Evolutionary conservation across 2,797 vertebrate species (phyloP).

Genomic region (Bovichtus diacanthus): DNA sequence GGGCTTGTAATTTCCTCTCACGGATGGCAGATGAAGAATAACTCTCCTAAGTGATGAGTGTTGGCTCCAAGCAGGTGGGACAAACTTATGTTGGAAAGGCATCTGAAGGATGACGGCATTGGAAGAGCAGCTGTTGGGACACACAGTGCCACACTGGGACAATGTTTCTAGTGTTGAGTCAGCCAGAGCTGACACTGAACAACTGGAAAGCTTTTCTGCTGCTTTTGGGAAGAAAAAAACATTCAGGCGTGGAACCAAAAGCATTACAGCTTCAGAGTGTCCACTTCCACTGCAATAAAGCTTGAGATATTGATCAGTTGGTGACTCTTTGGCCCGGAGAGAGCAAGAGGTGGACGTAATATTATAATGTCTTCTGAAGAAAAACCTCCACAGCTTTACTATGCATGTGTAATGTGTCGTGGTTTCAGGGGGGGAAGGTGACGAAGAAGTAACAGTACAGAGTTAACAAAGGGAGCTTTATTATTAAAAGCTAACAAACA

Average conservation of each 20-base stretch:
- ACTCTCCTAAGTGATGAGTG: slow-evolving; percentile 48
- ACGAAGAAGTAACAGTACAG: no score
- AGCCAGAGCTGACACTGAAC: not conserved
- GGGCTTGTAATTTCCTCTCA: slow-evolving; percentile 59
- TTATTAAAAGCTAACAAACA: no score
- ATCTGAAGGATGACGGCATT: slow-evolving; percentile 43
- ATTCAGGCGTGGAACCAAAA: slow-evolving; percentile 8
- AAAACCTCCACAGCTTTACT: no score
- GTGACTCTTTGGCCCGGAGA: not conserved
- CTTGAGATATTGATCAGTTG: not conserved
- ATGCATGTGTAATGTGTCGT: no score
- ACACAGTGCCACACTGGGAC: slow-evolving; percentile 24
- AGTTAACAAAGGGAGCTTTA: no score
- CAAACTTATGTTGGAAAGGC: slow-evolving; percentile 44
- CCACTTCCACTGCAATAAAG: not conserved
- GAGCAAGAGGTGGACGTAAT: no score
- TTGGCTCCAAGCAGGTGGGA: slow-evolving; percentile 49
- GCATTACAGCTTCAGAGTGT: not conserved
- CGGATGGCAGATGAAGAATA: slow-evolving; percentile 55
- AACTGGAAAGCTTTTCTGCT: slow-evolving; percentile 11
- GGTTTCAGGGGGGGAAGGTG: no score
- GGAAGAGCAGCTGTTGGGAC: slow-evolving; percentile 72
- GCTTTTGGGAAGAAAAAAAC: slow-evolving; percentile 11
- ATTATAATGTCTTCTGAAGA: no score
- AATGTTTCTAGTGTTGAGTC: slow-evolving; percentile 36